These are phyloP conservation scores for Macrosteles quadrilineatus DNA, from an alignment of 1,140 invertebrate species.

Conservation along the genomic window DNA sequence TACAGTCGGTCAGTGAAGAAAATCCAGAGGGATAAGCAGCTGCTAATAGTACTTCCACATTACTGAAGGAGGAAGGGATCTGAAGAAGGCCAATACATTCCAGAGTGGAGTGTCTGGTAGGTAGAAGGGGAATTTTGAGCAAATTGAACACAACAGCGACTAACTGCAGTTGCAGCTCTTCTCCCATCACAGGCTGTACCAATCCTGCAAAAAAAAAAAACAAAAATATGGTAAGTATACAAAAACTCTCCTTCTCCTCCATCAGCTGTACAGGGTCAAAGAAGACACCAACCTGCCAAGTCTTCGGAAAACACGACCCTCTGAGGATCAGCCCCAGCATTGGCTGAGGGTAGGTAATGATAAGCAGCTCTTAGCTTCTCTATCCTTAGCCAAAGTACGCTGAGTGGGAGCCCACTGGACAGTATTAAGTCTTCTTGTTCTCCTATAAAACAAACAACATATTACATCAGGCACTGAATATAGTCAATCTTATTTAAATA, in stretches of 20 bases:
- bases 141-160: slow-evolving; percentile 56
- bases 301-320: slow-evolving; percentile 63
- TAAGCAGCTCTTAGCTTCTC: slow-evolving; percentile 63
- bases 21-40: background rate
- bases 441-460: slow-evolving; percentile 46
- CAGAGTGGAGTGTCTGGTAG: background rate
- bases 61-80: slow-evolving; percentile 6
- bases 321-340: slow-evolving; percentile 56
- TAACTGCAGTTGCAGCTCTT: slow-evolving; percentile 56
- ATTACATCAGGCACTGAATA: background rate
- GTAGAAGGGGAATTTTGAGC: slow-evolving; percentile 54
- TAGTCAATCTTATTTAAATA: background rate
- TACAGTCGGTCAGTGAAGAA: background rate
- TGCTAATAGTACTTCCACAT: slow-evolving; percentile 14
- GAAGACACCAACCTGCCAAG: slow-evolving; percentile 56
- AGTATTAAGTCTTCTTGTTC: slow-evolving; percentile 65
- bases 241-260: no score
- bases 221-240: no score
- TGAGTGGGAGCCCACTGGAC: slow-evolving; percentile 61
- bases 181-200: slow-evolving; percentile 62
- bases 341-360: slow-evolving; percentile 58
- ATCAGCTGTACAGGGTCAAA: no score
- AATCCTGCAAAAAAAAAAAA: slow-evolving; percentile 51
- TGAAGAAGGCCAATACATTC: background rate
- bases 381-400: slow-evolving; percentile 65